Evolutionary conservation across 2,888 invertebrate genomes (phyloP).

Genomic region (Ernsta delagoae): DNA sequence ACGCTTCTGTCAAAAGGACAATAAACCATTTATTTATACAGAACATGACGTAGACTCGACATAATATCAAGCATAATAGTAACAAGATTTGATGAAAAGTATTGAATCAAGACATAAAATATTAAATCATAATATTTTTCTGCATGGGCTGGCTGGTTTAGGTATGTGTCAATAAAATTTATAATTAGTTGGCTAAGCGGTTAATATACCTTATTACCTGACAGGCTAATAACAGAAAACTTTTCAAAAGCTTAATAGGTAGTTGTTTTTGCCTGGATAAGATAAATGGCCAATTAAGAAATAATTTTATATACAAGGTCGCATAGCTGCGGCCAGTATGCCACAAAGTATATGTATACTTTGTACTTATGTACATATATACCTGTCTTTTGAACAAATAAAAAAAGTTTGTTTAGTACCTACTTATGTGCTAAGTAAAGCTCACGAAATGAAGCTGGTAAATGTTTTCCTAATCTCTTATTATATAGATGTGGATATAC

Average conservation of each 20-base stretch:
- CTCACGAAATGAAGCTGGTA: too few relatives aligned
- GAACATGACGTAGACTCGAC: too few relatives aligned
- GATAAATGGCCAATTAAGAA: slow-evolving; percentile 30
- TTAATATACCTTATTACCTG: not conserved
- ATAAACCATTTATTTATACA: too few relatives aligned
- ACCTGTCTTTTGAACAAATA: not conserved
- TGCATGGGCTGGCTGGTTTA: not conserved
- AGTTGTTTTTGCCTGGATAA: slow-evolving; percentile 22
- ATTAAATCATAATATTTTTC: not conserved
- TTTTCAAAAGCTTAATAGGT: slow-evolving; percentile 5
- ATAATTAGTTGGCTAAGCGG: not conserved
- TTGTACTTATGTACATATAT: not conserved
- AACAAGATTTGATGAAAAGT: too few relatives aligned
- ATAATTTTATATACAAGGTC: slow-evolving; percentile 28
- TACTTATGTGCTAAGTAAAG: too few relatives aligned
- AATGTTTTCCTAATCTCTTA: too few relatives aligned
- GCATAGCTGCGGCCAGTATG: not conserved
- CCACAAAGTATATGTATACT: not conserved
- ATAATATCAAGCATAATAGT: too few relatives aligned
- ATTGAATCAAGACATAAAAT: not conserved
- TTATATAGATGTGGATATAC: too few relatives aligned
- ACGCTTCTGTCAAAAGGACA: too few relatives aligned
- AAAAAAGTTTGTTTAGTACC: too few relatives aligned
- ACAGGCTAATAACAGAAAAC: slow-evolving; percentile 7
- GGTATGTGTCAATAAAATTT: not conserved